phyloP scores from a whole-genome alignment of 2,888 invertebrate genomes.

The Dynastes hyllus region DNA sequence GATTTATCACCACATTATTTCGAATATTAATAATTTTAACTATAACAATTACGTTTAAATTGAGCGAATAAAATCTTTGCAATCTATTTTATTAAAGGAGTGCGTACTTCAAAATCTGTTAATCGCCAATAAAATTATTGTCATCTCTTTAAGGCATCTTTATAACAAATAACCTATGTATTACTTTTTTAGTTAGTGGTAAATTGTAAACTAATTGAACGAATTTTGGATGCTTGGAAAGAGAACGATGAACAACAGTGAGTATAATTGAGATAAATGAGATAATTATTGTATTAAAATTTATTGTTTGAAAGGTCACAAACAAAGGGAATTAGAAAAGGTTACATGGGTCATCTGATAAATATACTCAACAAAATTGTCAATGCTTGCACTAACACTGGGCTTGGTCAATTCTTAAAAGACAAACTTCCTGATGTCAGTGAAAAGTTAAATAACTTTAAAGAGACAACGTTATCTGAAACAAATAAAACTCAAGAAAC shows the following conservation, averaged over 20 bases:
- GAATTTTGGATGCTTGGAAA: constrained; percentile 87
- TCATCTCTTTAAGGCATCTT: no score
- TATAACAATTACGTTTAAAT: no score
- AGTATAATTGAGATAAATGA: constrained; percentile 68
- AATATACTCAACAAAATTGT: constrained; percentile 76
- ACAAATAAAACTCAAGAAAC: constrained; percentile 66
- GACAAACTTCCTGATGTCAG: constrained; percentile 73
- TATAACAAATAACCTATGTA: constrained; percentile 1
- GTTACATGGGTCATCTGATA: constrained; percentile 81
- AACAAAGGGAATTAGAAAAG: constrained; percentile 75
- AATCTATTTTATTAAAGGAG: no score
- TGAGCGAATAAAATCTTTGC: no score
- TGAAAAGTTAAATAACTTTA: constrained; percentile 67
- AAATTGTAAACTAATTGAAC: constrained; percentile 85
- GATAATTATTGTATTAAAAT: constrained; percentile 50
- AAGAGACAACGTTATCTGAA: constrained; percentile 65
- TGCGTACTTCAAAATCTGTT: no score
- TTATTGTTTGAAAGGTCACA: constrained; percentile 67
- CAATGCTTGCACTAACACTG: constrained; percentile 73
- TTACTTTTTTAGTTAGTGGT: constrained; percentile 70
- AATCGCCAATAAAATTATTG: no score
- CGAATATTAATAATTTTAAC: no score
- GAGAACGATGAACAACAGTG: constrained; percentile 86
- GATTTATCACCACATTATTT: no score
- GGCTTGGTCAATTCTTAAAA: constrained; percentile 74